phyloP scores from a whole-genome alignment of 2,888 invertebrate genomes.

The Andrena haemorrhoa region DNA sequence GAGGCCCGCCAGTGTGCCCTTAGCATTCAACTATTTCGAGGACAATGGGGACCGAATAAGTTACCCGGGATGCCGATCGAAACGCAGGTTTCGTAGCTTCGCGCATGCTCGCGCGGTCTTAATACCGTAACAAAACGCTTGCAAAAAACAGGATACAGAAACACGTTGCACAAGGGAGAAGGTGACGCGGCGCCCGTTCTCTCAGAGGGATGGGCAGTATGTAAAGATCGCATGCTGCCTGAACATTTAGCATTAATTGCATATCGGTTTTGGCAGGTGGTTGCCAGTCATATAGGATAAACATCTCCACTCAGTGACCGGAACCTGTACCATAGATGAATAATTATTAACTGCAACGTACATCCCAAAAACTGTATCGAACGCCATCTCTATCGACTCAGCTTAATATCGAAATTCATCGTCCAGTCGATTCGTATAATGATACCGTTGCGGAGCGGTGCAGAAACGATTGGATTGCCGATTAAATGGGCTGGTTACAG shows the following conservation, averaged over 20 bases:
- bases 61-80: too few relatives aligned
- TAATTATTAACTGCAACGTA: slow-evolving; percentile 74
- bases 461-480: too few relatives aligned
- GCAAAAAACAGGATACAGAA: slow-evolving; percentile 5
- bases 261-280: slow-evolving; percentile 82
- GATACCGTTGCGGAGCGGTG: neutral
- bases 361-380: slow-evolving; percentile 54
- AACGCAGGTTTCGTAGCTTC: neutral
- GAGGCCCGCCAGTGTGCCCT: too few relatives aligned
- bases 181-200: slow-evolving; percentile 37
- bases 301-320: slow-evolving; percentile 78
- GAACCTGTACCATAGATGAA: slow-evolving; percentile 78
- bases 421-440: slow-evolving; percentile 20
- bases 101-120: neutral
- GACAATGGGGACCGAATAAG: too few relatives aligned
- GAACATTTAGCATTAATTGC: slow-evolving; percentile 82
- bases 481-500: too few relatives aligned
- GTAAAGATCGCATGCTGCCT: slow-evolving; percentile 77
- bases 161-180: slow-evolving; percentile 22
- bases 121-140: slow-evolving; percentile 11
- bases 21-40: too few relatives aligned
- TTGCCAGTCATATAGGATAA: slow-evolving; percentile 78
- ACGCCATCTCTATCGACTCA: slow-evolving; percentile 21
- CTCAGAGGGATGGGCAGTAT: slow-evolving; percentile 54
- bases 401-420: neutral